These are phyloP conservation scores for Lepus townsendii DNA, from an alignment of 2,797 vertebrate species.

Conservation along the genomic window DNA sequence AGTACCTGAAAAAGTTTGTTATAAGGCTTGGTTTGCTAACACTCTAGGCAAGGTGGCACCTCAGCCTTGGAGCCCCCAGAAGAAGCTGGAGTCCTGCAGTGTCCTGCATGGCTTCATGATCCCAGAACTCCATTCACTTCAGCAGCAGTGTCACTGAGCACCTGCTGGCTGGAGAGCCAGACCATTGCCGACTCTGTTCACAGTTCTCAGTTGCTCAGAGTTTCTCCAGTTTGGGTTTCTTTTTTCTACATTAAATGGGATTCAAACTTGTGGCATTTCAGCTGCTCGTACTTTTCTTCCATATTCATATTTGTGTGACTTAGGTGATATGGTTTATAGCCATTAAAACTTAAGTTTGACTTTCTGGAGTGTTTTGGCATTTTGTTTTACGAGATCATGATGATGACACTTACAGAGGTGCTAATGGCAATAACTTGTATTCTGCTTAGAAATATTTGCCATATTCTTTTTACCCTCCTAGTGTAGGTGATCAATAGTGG, in stretches of 20 bases:
- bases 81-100: background rate
- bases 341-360: background rate
- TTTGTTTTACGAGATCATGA: background rate
- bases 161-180: background rate
- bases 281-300: background rate
- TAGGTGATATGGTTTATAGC: background rate
- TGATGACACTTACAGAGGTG: too few relatives aligned
- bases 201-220: background rate
- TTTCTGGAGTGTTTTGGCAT: background rate
- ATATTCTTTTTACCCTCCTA: background rate
- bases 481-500: background rate
- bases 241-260: background rate
- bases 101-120: background rate
- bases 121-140: accelerated
- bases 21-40: constrained; percentile 64
- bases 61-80: background rate
- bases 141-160: background rate
- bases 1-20: constrained; percentile 76
- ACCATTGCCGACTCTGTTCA: accelerated
- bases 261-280: background rate
- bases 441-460: background rate
- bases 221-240: background rate
- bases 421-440: background rate
- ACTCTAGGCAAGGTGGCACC: background rate
- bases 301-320: background rate